Conservation (phyloP, 2,888 invertebrate genomes). For the Rhimphoctona megacephalus region DNA sequence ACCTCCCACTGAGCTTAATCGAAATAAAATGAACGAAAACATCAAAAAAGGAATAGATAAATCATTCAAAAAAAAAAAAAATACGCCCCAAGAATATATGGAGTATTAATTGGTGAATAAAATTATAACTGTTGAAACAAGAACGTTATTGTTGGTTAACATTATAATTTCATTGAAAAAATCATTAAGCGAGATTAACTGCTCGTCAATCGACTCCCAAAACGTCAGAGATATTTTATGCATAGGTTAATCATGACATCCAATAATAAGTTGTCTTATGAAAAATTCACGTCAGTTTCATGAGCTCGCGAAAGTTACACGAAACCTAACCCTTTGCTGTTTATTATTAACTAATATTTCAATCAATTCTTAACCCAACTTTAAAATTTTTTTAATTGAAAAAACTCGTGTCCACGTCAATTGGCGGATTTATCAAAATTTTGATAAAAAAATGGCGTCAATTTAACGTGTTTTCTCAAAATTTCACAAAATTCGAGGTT, state of each 20-base stretch:
- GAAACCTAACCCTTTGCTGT: not conserved
- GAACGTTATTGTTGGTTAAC: not conserved
- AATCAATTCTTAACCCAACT: not conserved
- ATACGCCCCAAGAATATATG: not conserved
- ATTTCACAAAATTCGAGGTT: not conserved
- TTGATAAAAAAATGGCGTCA: not conserved
- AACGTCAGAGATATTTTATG: constrained; percentile 2
- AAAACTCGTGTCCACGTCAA: not conserved
- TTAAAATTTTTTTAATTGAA: not conserved
- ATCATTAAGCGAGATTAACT: not conserved
- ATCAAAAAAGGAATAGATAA: not conserved
- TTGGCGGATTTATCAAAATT: not conserved
- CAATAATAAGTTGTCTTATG: not conserved
- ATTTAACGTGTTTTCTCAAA: not conserved
- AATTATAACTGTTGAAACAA: not conserved
- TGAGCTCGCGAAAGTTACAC: not conserved
- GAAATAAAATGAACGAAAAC: constrained; percentile 24
- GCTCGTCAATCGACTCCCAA: not conserved
- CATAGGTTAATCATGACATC: not conserved
- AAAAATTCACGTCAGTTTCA: not conserved
- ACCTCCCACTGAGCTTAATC: not conserved
- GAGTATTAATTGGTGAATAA: not conserved
- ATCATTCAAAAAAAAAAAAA: not conserved
- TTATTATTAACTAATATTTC: not conserved
- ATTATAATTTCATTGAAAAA: not conserved